Percentiles rank a stretch among this genome's conserved stretches.
Evolutionary conservation across 2,888 invertebrate species (phyloP).

Genomic region (Nomada ruficornis): DNA sequence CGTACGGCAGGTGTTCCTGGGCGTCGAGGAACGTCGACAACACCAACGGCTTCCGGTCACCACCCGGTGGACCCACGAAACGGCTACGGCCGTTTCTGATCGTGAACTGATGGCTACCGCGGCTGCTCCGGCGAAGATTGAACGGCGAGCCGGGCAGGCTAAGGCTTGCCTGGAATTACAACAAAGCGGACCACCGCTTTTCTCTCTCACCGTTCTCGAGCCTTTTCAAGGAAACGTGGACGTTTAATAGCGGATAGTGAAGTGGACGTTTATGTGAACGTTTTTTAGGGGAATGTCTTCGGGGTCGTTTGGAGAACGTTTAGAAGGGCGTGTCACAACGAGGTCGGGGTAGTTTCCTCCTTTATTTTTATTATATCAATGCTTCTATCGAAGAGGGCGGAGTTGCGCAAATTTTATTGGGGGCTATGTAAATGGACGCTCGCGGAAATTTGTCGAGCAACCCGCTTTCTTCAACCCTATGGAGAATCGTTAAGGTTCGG

Average conservation of each 20-base stretch:
- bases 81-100: constrained; percentile 92
- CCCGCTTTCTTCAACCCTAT: no score
- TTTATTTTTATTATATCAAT: no score
- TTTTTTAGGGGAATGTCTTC: background rate
- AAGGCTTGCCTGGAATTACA: constrained; percentile 92
- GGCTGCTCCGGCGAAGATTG: constrained; percentile 95
- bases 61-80: constrained; percentile 91
- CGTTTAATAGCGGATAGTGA: background rate
- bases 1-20: constrained; percentile 97
- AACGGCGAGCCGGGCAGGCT: constrained; percentile 99
- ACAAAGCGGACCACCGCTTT: constrained; percentile 73
- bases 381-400: no score
- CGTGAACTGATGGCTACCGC: constrained; percentile 96
- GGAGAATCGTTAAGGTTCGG: no score
- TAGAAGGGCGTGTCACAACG: no score
- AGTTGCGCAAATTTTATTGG: no score
- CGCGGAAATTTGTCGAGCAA: no score
- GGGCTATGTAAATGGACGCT: no score
- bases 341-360: no score
- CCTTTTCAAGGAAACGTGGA: constrained; percentile 25
- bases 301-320: no score
- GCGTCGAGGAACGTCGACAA: constrained; percentile 97
- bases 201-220: constrained; percentile 61
- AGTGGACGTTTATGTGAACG: background rate
- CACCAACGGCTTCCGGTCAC: constrained; percentile 96